Evolutionary conservation across 2,113 vertebrate genomes (phyloP), one percentile per base, ranked within the genome.

Genomic region (Ptyas mucosa): DNA sequence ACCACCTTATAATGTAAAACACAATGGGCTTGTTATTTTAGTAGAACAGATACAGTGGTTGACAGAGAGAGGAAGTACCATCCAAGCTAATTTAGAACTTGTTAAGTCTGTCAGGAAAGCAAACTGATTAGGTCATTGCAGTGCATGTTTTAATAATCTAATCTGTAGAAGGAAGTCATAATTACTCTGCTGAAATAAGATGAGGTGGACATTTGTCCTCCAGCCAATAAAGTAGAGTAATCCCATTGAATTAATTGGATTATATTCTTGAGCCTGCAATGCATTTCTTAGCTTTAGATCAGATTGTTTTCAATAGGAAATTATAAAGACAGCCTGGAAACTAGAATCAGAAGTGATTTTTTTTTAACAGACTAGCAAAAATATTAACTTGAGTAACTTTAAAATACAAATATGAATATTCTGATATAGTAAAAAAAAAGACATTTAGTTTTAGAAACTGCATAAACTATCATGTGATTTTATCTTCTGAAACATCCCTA

Each of bases 141-240:
- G 46, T 89, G 52, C 92, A n/a, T 61, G 89, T 51, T 26, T 58
- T 52, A 23, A n/a, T 92, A 89, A 92, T 89, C 29, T 57, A 92
- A 92, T 92, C 53, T 85, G 54, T 52, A 85, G 92, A 23, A 92
- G 69, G 92, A 92, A 92, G 69, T n/a, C 88, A 89, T 89, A 49
- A 92, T 92, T 92, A 92, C 64, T 92, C 52, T 58, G 5, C 88
- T 92, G 85, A 89, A 92, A 92, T 89, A 92, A 92, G 88, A 54
- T 52, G 21, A 89, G 2, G n/a, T 18, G 39, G 53, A 6, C 91
- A 26, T 53, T 53, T 64, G 75, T 85, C 53, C 92, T 75, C 53
- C 39, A 89, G 53, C 87, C 92, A 85, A 51, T 39, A 39, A 34
- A 43, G 58, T 29, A 57, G 24, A 89, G 64, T 85, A 92, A 92